Evolutionary conservation across 2,797 vertebrate species (phyloP).

Genomic region (Otolemur crassicaudatus): DNA sequence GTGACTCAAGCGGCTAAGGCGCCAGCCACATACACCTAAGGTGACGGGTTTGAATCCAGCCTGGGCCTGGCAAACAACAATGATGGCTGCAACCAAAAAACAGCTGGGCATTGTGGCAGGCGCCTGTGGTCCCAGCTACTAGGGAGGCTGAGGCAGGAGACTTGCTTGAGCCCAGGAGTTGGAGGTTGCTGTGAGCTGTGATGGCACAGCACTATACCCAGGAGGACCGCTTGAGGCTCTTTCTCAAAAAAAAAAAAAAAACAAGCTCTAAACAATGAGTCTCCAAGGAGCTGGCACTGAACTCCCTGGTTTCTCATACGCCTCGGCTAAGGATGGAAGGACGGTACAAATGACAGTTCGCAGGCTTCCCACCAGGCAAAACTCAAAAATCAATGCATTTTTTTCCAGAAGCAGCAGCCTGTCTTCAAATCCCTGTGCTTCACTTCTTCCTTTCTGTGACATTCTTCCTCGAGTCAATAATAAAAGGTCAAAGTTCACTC

Average conservation of each 20-base stretch:
- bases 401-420: neutral
- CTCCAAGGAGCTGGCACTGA: neutral
- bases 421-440: neutral
- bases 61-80: too few relatives aligned
- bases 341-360: neutral
- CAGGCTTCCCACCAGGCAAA: neutral
- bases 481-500: neutral
- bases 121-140: too few relatives aligned
- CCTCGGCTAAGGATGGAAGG: neutral
- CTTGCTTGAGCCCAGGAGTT: too few relatives aligned
- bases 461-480: conserved; percentile 4
- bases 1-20: too few relatives aligned
- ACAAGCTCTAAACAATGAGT: neutral
- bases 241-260: neutral
- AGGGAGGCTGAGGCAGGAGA: too few relatives aligned
- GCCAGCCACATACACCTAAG: too few relatives aligned
- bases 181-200: too few relatives aligned
- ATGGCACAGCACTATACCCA: too few relatives aligned
- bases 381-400: neutral
- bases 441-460: neutral
- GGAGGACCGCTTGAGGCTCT: too few relatives aligned
- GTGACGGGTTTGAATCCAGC: too few relatives aligned
- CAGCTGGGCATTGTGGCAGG: too few relatives aligned
- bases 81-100: too few relatives aligned
- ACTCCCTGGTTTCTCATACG: neutral